These are phyloP conservation scores for Boulengeromyrus knoepffleri DNA, from an alignment of 2,113 vertebrate species.

Conservation along the genomic window DNA sequence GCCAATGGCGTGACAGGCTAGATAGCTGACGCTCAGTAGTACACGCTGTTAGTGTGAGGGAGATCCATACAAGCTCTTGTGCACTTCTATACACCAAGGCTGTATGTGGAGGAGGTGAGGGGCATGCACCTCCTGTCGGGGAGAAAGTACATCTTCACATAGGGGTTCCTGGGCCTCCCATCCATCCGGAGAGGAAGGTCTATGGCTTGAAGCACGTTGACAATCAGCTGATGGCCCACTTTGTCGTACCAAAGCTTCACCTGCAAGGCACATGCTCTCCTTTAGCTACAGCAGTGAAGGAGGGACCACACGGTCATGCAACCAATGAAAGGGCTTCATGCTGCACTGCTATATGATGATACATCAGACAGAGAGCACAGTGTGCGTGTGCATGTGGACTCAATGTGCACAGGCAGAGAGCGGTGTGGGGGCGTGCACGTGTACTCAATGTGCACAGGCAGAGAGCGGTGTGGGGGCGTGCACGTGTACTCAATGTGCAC, in stretches of 20 bases:
- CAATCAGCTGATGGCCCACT: slow-evolving; percentile 93
- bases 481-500: not conserved
- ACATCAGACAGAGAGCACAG: not conserved
- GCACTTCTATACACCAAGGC: not conserved
- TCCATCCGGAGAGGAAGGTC: slow-evolving; percentile 83
- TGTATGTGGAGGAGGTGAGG: not conserved
- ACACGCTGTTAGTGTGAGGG: not conserved
- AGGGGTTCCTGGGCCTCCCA: slow-evolving; percentile 87
- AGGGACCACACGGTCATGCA: not conserved
- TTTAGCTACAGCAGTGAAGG: not conserved
- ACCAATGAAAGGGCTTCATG: not conserved
- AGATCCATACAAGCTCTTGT: not conserved
- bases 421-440: not conserved
- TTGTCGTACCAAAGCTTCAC: slow-evolving; percentile 98
- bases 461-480: not conserved
- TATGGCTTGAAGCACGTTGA: slow-evolving; percentile 95
- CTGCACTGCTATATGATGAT: not conserved
- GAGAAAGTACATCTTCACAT: slow-evolving; percentile 99
- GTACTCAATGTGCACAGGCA: not conserved
- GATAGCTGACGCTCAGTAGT: not conserved
- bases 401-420: not conserved
- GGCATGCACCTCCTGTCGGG: slow-evolving; percentile 68
- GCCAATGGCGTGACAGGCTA: not conserved
- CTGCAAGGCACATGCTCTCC: slow-evolving; percentile 48
- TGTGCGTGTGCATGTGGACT: not conserved